Evolutionary conservation across 2,113 vertebrate genomes (phyloP).

Genomic region (Anser cygnoides): DNA sequence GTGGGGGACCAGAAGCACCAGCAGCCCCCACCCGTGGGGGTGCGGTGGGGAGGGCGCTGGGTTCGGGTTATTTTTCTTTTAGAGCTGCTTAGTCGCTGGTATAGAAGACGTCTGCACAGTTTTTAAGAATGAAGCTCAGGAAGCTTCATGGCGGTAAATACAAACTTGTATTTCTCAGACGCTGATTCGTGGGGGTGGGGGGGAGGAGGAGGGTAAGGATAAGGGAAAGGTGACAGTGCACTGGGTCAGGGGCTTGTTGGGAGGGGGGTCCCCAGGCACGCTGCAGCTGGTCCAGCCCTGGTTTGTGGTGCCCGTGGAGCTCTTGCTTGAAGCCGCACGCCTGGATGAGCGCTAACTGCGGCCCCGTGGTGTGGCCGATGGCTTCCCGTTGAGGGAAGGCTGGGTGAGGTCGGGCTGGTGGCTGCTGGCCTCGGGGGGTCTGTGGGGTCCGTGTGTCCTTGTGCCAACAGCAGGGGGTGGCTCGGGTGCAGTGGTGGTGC

Average conservation of each 20-base stretch:
- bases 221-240: no score
- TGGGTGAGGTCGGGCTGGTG: no score
- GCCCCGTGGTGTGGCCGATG: neutral
- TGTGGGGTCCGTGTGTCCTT: neutral
- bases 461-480: rapidly evolving
- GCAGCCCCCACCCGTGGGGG: neutral
- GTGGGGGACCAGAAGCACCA: neutral
- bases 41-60: rapidly evolving
- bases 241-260: neutral
- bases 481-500: no score
- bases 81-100: neutral
- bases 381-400: neutral
- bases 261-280: neutral
- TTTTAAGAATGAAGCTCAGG: neutral
- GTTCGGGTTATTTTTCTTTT: neutral
- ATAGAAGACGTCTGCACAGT: rapidly evolving
- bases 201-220: no score
- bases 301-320: neutral
- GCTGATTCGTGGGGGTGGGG: neutral
- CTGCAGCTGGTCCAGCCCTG: rapidly evolving
- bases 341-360: neutral
- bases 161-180: neutral
- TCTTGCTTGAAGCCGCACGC: rapidly evolving
- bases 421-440: no score
- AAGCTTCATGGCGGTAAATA: rapidly evolving